phyloP scores from a whole-genome alignment of 2,797 vertebrate genomes.

The Scarus forsteni region DNA sequence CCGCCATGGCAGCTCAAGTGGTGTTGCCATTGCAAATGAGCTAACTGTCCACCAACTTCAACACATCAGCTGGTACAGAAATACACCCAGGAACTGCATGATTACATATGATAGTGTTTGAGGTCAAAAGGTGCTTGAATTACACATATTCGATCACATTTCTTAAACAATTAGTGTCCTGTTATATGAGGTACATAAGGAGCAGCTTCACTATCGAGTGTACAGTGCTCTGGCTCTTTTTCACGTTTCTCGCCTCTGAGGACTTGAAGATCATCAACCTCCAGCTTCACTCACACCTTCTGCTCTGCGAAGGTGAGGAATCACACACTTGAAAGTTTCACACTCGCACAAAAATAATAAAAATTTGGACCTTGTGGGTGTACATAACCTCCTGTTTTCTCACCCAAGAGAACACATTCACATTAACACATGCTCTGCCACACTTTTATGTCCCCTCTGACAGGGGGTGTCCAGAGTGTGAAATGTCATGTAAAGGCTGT shows the following conservation, averaged over 20 bases:
- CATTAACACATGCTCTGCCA: neutral
- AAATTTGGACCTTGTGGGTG: neutral
- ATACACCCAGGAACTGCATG: neutral
- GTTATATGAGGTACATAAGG: too few relatives aligned
- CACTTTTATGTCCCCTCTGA: slow-evolving; percentile 9
- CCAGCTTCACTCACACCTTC: slow-evolving; percentile 47
- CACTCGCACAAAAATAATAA: neutral
- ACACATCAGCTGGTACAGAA: neutral
- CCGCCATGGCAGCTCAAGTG: slow-evolving; percentile 22
- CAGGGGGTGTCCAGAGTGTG: slow-evolving; percentile 43
- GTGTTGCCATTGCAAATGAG: slow-evolving; percentile 26
- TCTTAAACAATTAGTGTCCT: too few relatives aligned
- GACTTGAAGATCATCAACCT: slow-evolving; percentile 43
- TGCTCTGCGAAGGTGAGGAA: slow-evolving; percentile 28
- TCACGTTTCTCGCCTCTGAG: slow-evolving; percentile 67
- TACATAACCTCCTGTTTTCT: neutral
- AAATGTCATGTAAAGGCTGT: slow-evolving; percentile 63
- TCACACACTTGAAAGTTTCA: slow-evolving; percentile 30
- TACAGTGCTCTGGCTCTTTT: neutral
- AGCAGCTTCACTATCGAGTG: too few relatives aligned
- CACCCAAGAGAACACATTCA: neutral
- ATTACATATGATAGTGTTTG: neutral
- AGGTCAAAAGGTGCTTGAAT: neutral
- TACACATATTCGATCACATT: too few relatives aligned
- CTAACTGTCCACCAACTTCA: slow-evolving; percentile 29